phyloP scores from a whole-genome alignment of 2,113 vertebrate genomes.

The Pavo muticus region DNA sequence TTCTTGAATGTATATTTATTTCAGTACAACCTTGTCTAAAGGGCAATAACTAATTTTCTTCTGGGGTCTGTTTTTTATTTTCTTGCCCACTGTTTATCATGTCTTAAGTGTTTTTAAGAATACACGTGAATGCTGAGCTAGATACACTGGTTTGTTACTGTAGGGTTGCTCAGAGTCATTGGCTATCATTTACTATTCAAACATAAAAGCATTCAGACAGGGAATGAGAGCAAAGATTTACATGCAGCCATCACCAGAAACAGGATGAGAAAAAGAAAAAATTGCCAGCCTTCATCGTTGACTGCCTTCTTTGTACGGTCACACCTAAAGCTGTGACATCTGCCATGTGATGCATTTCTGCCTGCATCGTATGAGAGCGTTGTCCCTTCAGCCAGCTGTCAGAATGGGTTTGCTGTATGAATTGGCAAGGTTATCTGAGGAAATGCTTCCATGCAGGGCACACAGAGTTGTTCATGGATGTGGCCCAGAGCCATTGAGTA shows the following conservation, averaged over 20 bases:
- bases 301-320: neutral
- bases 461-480: neutral
- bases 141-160: neutral
- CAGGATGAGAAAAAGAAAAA: neutral
- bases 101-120: neutral
- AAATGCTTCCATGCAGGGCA: neutral
- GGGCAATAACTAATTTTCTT: neutral
- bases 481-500: rapidly evolving
- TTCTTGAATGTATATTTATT: neutral
- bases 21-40: neutral
- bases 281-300: neutral
- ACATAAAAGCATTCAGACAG: neutral
- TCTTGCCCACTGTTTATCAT: neutral
- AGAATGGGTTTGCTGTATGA: neutral
- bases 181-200: neutral
- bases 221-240: neutral
- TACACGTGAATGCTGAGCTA: neutral
- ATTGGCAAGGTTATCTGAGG: neutral
- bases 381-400: neutral
- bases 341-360: neutral
- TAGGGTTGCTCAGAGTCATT: neutral
- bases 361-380: neutral
- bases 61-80: neutral
- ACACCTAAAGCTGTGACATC: neutral
- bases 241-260: neutral